These are phyloP conservation scores for Bettongia penicillata DNA, from an alignment of 2,113 vertebrate genomes.

Conservation along the genomic window DNA sequence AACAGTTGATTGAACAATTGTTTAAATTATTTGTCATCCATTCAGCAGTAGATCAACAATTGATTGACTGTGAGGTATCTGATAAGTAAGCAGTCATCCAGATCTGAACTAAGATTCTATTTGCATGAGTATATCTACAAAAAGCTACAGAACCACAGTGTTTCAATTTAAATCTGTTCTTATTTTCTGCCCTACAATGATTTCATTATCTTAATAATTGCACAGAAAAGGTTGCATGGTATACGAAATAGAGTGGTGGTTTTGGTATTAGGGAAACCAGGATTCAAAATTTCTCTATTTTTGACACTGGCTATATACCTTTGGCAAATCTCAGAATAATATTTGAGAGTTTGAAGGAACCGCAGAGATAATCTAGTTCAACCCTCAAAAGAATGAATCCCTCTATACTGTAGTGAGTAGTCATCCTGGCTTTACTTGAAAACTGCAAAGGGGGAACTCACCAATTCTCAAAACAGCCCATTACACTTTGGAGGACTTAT, in stretches of 20 bases:
- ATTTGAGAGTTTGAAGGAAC: neutral
- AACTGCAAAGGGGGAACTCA: neutral
- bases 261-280: neutral
- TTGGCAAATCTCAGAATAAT: neutral
- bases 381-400: neutral
- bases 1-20: neutral
- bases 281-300: neutral
- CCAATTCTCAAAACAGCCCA: neutral
- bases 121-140: neutral
- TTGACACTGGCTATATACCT: neutral
- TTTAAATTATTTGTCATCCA: neutral
- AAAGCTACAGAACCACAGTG: neutral
- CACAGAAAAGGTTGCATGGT: neutral
- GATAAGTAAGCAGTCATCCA: neutral
- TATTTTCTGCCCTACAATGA: neutral
- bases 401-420: neutral
- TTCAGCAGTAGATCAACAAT: neutral
- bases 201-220: neutral
- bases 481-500: neutral
- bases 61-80: neutral
- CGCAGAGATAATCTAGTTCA: neutral
- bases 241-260: neutral
- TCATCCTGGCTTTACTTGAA: neutral
- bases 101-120: neutral
- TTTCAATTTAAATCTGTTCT: neutral